Evolutionary conservation across 2,888 invertebrate species (phyloP).

Genomic region (Idaea biselata): DNA sequence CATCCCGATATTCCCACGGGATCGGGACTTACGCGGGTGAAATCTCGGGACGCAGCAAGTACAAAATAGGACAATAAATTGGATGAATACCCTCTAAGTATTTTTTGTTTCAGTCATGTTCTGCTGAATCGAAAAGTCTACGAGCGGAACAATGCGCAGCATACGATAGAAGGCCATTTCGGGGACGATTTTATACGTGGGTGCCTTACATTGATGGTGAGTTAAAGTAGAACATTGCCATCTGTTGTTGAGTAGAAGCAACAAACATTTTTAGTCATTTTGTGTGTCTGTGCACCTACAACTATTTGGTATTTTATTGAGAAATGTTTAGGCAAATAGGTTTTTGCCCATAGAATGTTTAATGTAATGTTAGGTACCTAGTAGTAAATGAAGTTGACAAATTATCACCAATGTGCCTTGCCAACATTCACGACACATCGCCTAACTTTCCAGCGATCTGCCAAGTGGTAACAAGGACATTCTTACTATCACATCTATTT

Average conservation of each 20-base stretch:
- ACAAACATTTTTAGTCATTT: neutral
- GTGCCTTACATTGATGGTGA: conserved; percentile 89
- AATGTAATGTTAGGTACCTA: neutral
- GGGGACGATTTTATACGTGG: conserved; percentile 88
- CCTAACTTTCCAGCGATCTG: neutral
- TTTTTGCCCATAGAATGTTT: neutral
- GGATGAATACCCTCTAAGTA: neutral
- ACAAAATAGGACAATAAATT: neutral
- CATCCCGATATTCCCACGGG: too few relatives aligned
- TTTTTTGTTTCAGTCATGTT: conserved; percentile 82
- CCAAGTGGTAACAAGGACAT: neutral
- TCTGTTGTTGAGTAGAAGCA: neutral
- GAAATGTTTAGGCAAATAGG: neutral
- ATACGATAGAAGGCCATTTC: conserved; percentile 86
- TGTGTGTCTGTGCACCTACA: neutral
- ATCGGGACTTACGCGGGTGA: too few relatives aligned
- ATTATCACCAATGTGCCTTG: neutral
- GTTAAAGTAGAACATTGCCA: conserved; percentile 25
- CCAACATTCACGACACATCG: neutral
- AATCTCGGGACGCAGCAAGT: too few relatives aligned
- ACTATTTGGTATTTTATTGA: conserved; percentile 1
- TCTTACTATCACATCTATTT: conserved; percentile 1
- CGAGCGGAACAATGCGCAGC: conserved; percentile 87
- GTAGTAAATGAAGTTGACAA: neutral
- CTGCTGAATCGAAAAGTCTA: conserved; percentile 80